Evolutionary conservation across 2,797 vertebrate genomes (phyloP).

Genomic region (Mormyrops boulengeri): DNA sequence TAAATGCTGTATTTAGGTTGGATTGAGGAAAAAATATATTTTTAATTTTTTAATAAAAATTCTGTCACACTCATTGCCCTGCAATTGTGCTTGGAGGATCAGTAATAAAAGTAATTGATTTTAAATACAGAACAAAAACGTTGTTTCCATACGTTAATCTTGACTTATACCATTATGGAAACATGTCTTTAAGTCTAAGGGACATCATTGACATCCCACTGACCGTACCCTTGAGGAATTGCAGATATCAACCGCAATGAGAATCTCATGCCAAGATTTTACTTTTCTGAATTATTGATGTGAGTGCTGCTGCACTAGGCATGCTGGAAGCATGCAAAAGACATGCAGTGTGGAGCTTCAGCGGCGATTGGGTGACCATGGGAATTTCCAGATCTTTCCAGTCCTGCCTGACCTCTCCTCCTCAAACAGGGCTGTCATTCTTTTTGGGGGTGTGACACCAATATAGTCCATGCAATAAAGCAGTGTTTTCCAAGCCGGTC

Average conservation of each 20-base stretch:
- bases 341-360: not conserved
- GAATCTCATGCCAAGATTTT: not conserved
- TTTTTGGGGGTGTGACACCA: not conserved
- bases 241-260: not conserved
- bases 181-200: not conserved
- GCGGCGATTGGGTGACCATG: not conserved
- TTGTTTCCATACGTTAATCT: not conserved
- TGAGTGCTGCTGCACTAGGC: not conserved
- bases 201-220: not conserved
- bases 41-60: not conserved
- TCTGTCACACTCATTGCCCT: not conserved
- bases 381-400: not conserved
- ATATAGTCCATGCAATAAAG: not conserved
- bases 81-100: not conserved
- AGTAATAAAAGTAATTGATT: not conserved
- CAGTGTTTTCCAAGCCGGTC: not conserved
- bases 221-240: not conserved
- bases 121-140: not conserved
- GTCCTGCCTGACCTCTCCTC: not conserved
- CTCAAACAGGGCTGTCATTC: not conserved
- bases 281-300: not conserved
- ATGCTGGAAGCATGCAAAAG: not conserved
- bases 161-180: not conserved
- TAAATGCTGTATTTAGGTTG: not conserved
- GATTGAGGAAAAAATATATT: not conserved